Base-by-base conservation (phyloP, 2,113 vertebrate species). In the Atractosteus spatula region DNA sequence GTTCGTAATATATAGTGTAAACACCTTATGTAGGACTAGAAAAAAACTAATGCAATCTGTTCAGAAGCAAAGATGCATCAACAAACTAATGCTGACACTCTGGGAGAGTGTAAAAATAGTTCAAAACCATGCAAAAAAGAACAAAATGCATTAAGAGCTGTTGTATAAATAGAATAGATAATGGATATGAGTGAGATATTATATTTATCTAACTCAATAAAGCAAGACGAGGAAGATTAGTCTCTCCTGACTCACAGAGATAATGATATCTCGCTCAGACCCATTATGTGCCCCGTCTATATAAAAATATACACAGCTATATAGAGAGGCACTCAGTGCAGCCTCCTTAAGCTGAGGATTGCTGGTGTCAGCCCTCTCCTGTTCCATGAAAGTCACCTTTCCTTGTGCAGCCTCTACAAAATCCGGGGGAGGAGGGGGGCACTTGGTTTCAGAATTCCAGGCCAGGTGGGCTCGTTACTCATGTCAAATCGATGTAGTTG, bases 151-250 rank as follows among this genome's bases (percentile, higher is more conserved):
- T 76, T 86, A 86, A 67, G 82, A 82, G 79, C 86, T 84, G 81
- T 72, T 82, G 79, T 82, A 83, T 88, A 72, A 79, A 78, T 74
- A 74, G 73, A 86, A 88, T 84, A 90, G 85, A 88, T 90, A 89
- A 89, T 88, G 86, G 87, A 88, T 84, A 73, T 79, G 83, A 88
- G 85, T 84, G 83, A 85, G 78, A 85, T 85, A 90, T 90, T 90
- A 90, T 90, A 90, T 89, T 88, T 90, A 89, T 88, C 84, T 88
- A 86, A 91, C 86, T 90, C 87, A 90, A 89, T 89, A 91, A 90
- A 91, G 87, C 84, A 89, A 81, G 81, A 85, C 83, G 83, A 90
- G 82, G 81, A 81, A 87, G 87, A 90, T 91, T 88, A 90, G 87
- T 88, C 80, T 86, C 78, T 86, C 88, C 87, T 89, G 87, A 88